These are phyloP conservation scores for Zosterops hypoxanthus DNA, from an alignment of 2,113 vertebrate genomes.

Conservation along the genomic window DNA sequence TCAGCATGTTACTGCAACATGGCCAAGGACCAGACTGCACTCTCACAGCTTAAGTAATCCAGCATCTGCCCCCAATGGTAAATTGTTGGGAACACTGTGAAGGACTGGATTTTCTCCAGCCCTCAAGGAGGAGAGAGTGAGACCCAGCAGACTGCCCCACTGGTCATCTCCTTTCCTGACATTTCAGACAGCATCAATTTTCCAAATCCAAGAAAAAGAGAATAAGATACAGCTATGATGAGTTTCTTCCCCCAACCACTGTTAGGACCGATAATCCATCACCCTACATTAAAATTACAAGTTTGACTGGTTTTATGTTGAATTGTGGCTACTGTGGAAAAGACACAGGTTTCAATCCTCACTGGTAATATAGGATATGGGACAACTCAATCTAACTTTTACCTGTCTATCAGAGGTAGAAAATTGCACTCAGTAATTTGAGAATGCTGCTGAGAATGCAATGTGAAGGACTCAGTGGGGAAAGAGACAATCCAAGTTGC, in stretches of 20 bases:
- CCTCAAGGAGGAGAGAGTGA: not conserved
- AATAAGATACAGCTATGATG: not conserved
- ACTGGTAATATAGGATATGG: not conserved
- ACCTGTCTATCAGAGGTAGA: not conserved
- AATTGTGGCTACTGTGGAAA: not conserved
- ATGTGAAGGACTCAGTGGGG: not conserved
- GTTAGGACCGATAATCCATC: not conserved
- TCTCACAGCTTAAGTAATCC: not conserved
- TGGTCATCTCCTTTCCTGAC: not conserved
- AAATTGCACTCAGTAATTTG: not conserved
- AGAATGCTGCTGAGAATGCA: not conserved
- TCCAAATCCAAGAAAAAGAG: not conserved
- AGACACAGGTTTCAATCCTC: not conserved
- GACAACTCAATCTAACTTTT: not conserved
- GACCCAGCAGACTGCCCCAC: not conserved
- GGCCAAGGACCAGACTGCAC: conserved; percentile 7
- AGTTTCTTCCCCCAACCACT: not conserved
- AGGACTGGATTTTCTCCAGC: not conserved
- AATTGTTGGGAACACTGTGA: not conserved
- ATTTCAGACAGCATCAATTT: not conserved
- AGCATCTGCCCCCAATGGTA: not conserved
- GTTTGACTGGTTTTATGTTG: not conserved
- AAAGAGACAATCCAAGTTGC: not conserved
- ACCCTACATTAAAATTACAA: not conserved
- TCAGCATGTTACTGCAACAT: not conserved